Percentiles rank a stretch among this genome's conserved stretches.
Conservation (phyloP, 2,888 invertebrate genomes). For the Automeris io region DNA sequence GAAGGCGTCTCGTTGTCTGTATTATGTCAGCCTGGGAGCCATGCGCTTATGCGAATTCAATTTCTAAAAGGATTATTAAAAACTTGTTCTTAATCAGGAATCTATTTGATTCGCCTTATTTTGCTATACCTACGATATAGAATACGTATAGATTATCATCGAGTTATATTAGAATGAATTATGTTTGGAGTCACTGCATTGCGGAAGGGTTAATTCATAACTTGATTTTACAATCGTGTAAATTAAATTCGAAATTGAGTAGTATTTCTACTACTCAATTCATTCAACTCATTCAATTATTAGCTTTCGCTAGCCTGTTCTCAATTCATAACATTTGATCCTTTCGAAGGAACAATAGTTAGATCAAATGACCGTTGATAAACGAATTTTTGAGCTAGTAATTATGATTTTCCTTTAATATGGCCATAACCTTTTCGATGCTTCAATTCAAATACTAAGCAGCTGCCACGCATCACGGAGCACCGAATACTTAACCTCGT, state of each 20-base stretch:
- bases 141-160: conserved; percentile 30
- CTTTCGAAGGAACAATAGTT: conserved; percentile 25
- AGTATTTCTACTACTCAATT: no score
- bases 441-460: conserved; percentile 51
- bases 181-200: conserved; percentile 32
- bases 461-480: conserved; percentile 60
- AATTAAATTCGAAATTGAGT: conserved; percentile 19
- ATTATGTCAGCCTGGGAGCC: conserved; percentile 50
- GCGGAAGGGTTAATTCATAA: conserved; percentile 41
- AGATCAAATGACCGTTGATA: conserved; percentile 26
- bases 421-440: conserved; percentile 38
- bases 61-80: conserved; percentile 33
- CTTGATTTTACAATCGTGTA: conserved; percentile 23
- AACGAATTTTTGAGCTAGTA: conserved; percentile 10
- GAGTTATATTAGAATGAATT: conserved; percentile 46
- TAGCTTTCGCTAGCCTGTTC: conserved; percentile 33
- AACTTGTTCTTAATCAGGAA: conserved; percentile 42
- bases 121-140: conserved; percentile 21
- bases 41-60: conserved; percentile 35
- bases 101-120: conserved; percentile 31
- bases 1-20: conserved; percentile 68
- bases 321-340: conserved; percentile 35
- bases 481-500: conserved; percentile 64
- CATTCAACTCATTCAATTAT: no score
- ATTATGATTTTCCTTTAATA: conserved; percentile 26